These are phyloP conservation scores for Apis dorsata DNA, from an alignment of 1,140 invertebrate genomes.

Conservation along the genomic window DNA sequence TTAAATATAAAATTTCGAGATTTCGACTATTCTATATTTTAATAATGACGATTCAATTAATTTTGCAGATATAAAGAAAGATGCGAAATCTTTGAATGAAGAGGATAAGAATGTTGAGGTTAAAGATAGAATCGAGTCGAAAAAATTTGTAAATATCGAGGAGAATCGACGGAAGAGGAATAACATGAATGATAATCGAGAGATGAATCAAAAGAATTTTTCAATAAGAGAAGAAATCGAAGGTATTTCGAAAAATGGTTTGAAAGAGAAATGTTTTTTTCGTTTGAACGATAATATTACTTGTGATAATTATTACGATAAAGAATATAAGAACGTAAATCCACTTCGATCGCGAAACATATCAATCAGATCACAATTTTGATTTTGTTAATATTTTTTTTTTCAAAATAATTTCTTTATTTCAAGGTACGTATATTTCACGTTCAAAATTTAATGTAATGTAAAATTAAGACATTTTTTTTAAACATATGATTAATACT, in stretches of 20 bases:
- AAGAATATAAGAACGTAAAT: not conserved
- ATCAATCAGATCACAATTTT: not conserved
- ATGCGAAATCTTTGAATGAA: not conserved
- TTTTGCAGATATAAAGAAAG: not conserved
- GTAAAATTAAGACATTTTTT: no score
- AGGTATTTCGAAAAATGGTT: not conserved
- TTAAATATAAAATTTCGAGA: no score
- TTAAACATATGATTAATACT: no score
- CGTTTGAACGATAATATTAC: not conserved
- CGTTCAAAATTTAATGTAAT: no score
- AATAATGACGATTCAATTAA: not conserved
- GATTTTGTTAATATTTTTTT: no score
- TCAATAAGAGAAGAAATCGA: not conserved
- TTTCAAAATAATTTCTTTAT: not conserved
- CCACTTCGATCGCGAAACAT: not conserved
- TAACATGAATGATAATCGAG: not conserved
- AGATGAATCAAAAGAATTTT: no score
- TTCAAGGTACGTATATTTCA: not conserved
- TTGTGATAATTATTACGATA: not conserved
- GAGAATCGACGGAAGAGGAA: not conserved
- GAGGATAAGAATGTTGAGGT: not conserved
- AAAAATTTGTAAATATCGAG: not conserved
- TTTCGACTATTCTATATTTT: no score
- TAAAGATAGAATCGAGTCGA: not conserved
- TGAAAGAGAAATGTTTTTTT: constrained; percentile 15